These are phyloP conservation scores for Trachelus stipa DNA, from an alignment of 2,888 invertebrate genomes.

Conservation along the genomic window DNA sequence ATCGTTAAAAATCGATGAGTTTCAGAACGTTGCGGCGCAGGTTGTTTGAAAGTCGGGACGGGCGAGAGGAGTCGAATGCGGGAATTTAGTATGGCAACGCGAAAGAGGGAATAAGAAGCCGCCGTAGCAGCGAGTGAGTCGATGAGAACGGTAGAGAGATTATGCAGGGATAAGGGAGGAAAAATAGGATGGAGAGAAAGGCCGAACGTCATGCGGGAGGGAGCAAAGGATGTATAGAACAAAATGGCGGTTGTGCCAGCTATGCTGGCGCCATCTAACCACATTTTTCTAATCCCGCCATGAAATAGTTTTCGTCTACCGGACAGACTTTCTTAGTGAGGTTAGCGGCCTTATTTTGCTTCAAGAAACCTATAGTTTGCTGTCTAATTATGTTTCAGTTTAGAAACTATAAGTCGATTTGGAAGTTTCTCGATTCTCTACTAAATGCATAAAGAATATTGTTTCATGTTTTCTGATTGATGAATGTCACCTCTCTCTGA, in stretches of 20 bases:
- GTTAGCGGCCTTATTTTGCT: conserved; percentile 12
- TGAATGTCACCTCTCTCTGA: not conserved
- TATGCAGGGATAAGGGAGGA: conserved; percentile 21
- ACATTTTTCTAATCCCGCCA: conserved; percentile 57
- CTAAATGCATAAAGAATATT: not conserved
- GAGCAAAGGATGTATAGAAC: conserved; percentile 12
- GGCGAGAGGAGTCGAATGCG: conserved; percentile 10
- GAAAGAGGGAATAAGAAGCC: conserved; percentile 23
- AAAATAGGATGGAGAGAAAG: conserved; percentile 19
- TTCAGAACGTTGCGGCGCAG: conserved; percentile 39
- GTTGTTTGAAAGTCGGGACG: conserved; percentile 27
- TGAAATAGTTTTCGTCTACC: conserved; percentile 18
- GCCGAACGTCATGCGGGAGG: not conserved
- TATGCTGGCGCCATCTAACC: conserved; percentile 59
- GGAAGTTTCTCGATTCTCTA: not conserved
- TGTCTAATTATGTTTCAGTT: not conserved
- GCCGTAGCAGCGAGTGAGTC: conserved; percentile 13
- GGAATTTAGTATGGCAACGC: conserved; percentile 28
- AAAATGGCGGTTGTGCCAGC: conserved; percentile 55
- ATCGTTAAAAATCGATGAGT: conserved; percentile 41
- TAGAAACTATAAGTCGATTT: not conserved
- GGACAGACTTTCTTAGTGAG: conserved; percentile 1
- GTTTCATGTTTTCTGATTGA: not conserved
- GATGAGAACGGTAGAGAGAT: conserved; percentile 2
- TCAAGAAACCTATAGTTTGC: not conserved